Conservation (phyloP, 35 echinoderm and acorn worm species). For the Holothuria glaberrima region DNA sequence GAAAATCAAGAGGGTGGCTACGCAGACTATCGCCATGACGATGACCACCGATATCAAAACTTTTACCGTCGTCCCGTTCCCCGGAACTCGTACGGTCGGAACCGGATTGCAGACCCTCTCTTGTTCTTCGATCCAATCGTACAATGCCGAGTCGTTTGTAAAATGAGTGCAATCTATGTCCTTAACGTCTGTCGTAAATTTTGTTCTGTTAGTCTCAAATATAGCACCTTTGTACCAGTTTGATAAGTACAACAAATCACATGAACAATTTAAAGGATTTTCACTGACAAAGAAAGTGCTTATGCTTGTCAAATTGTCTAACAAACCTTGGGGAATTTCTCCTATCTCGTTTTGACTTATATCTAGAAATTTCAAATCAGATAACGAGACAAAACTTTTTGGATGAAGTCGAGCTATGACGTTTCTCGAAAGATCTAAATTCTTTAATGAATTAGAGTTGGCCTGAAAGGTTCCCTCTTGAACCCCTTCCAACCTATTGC, state of each 20-base stretch:
- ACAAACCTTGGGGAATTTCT: constrained; percentile 3
- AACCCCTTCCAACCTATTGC: background rate
- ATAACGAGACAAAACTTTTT: constrained; percentile 11
- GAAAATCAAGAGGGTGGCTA: background rate
- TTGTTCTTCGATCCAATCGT: constrained; percentile 34
- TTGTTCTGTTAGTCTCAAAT: constrained; percentile 1
- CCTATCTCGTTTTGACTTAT: constrained; percentile 46
- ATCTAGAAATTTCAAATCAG: constrained; percentile 18
- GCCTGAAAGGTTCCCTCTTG: background rate
- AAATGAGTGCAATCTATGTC: constrained; percentile 44
- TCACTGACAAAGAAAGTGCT: constrained; percentile 14
- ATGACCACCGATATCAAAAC: constrained; percentile 5
- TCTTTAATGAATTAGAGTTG: background rate
- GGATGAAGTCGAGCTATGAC: constrained; percentile 6
- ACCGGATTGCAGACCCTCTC: constrained; percentile 29
- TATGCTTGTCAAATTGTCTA: constrained; percentile 30
- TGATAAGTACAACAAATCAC: constrained; percentile 49
- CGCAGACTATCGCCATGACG: background rate
- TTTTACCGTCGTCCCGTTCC: background rate
- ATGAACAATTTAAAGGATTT: constrained; percentile 39
- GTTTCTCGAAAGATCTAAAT: constrained; percentile 39
- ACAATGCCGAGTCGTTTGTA: background rate
- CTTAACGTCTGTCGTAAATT: background rate
- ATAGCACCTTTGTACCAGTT: constrained; percentile 22
- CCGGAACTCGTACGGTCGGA: background rate